Evolutionary conservation across 2,888 invertebrate genomes (phyloP), one percentile per base, ranked within the genome.

Genomic region (Erpobdella octoculata): DNA sequence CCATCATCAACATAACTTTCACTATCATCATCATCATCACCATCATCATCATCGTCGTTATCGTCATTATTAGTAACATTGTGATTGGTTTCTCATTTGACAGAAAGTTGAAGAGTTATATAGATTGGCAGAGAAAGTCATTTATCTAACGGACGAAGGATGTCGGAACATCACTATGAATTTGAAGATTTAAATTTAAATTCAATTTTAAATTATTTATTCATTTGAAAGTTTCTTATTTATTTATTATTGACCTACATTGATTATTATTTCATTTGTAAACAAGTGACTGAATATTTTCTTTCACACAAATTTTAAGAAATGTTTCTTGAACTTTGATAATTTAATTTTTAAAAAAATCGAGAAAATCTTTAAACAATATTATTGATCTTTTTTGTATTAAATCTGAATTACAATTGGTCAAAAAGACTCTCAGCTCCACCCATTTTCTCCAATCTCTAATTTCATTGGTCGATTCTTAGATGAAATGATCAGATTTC

Each of bases 91-190:
- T 53, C 9, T 25, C 9, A 25, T 21, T 25, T 41, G 25, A n/a
- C 67, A 67, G 67, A 67, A 41, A 41, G 67, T 67, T 4, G 67
- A 67, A n/a, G 41, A 67, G 21, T 67, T 67, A 48, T 67, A 67
- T 18, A 25, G 18, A 9, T 33, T 67, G 41, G 67, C 67, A 46
- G 41, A 67, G 28, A 41, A 67, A 5, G 18, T 67, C 41, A 48
- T 67, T 31, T 28, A 41, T 31, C n/a, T 25, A 4, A 67, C 67
- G 6, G 46, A 38, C 36, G 67, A 67, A 31, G 67, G 67, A 12
- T 67, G 67, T 31, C 41, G 46, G 28, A 48, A 67, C 67, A 21
- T 67, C 1, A 35, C 53, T 53, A 28, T 28, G 21, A 53, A 53
- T 8, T n/a, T 53, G 53, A 53, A 53, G 18, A n/a, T 53, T 53